These are phyloP conservation scores for Crambe crambe DNA, from an alignment of 37 sponge, comb jelly and placozoan genomes.

Conservation along the genomic window DNA sequence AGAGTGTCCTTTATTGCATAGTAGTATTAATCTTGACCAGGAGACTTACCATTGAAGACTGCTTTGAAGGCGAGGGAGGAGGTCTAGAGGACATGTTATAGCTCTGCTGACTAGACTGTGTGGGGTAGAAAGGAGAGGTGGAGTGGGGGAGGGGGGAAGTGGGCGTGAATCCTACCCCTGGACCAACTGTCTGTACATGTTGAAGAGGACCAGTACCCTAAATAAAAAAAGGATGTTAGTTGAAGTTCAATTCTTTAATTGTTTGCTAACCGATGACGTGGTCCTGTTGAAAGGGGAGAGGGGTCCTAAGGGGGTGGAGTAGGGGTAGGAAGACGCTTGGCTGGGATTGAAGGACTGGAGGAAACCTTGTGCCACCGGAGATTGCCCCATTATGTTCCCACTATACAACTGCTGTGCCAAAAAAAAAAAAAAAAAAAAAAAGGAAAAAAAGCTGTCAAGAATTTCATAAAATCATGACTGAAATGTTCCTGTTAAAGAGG, in stretches of 20 bases:
- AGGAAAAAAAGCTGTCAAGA: no score
- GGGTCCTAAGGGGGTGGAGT: slow-evolving; percentile 73
- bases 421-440: neutral
- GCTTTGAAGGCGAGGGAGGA: slow-evolving; percentile 23
- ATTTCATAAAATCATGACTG: no score
- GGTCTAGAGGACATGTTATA: neutral
- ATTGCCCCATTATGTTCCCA: slow-evolving; percentile 48
- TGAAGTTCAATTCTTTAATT: neutral
- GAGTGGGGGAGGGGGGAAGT: slow-evolving; percentile 42
- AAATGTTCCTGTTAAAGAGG: no score
- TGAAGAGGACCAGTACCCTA: slow-evolving; percentile 5
- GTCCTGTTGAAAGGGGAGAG: slow-evolving; percentile 44
- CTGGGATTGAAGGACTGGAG: slow-evolving; percentile 66
- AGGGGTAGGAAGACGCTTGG: slow-evolving; percentile 44
- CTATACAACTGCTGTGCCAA: slow-evolving; percentile 33
- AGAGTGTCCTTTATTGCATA: no score
- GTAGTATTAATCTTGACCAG: neutral
- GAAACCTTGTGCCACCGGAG: slow-evolving; percentile 82
- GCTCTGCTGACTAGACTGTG: neutral
- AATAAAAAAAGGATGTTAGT: neutral
- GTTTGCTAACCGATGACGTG: slow-evolving; percentile 3
- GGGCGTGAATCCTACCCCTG: slow-evolving; percentile 21
- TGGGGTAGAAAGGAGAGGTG: slow-evolving; percentile 14
- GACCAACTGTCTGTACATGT: slow-evolving; percentile 8
- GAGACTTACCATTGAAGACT: slow-evolving; percentile 31